These are phyloP conservation scores for Mantis religiosa DNA, from an alignment of 2,888 invertebrate genomes.

Conservation along the genomic window DNA sequence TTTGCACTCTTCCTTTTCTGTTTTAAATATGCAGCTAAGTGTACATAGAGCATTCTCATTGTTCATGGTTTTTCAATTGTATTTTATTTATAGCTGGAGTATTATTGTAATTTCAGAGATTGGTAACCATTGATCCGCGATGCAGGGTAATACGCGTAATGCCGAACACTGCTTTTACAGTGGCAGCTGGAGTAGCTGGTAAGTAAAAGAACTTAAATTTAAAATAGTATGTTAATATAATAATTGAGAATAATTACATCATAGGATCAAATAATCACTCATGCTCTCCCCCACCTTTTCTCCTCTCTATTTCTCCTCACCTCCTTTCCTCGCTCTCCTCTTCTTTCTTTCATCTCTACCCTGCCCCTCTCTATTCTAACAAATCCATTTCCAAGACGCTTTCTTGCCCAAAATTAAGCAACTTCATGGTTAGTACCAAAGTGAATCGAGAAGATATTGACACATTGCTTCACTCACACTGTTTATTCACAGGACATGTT, in stretches of 20 bases:
- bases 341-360: too few species aligned
- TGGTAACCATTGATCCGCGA: conserved; percentile 28
- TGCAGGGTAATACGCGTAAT: conserved; percentile 66
- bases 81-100: neutral
- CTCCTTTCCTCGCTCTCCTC: neutral
- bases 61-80: neutral
- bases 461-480: too few species aligned
- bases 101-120: conserved; percentile 34
- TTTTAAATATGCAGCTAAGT: neutral
- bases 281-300: neutral
- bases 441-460: too few species aligned
- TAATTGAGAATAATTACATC: too few species aligned
- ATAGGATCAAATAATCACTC: too few species aligned
- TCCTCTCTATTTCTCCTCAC: neutral
- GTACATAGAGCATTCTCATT: neutral
- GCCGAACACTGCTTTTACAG: conserved; percentile 85
- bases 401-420: neutral
- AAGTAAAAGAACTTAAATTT: conserved; percentile 6
- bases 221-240: too few species aligned
- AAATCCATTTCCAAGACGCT: conserved; percentile 5
- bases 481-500: too few species aligned
- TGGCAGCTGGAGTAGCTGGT: conserved; percentile 60
- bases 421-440: too few species aligned
- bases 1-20: neutral
- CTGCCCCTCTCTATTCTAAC: neutral